phyloP scores from a whole-genome alignment of 2,797 vertebrate genomes.

The Danio albolineatus region DNA sequence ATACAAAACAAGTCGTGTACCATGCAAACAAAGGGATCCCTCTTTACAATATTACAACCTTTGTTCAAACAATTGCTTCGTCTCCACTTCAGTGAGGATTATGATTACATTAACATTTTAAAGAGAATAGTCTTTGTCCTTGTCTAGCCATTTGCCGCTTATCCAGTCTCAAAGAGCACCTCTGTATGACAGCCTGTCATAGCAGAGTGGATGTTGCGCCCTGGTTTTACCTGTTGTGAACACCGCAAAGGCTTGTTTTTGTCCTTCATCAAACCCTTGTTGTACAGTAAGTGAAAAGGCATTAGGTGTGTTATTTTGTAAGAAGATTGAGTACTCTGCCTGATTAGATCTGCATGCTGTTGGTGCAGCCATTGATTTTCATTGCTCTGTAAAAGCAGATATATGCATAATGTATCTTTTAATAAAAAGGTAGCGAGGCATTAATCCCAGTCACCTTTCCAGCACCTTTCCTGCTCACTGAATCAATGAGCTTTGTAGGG shows the following conservation, averaged over 20 bases:
- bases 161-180: conserved; percentile 6
- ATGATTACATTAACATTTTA: conserved; percentile 41
- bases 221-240: background rate
- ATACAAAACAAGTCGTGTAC: background rate
- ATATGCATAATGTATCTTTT: conserved; percentile 65
- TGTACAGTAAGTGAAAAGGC: conserved; percentile 15
- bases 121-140: conserved; percentile 40
- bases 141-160: background rate
- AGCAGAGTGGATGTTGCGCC: conserved; percentile 10
- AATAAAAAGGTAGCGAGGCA: conserved; percentile 65
- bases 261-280: conserved; percentile 2
- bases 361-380: conserved; percentile 66
- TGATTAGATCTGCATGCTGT: conserved; percentile 64
- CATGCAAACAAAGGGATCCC: conserved; percentile 19
- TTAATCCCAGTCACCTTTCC: conserved; percentile 34
- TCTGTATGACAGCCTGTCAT: background rate
- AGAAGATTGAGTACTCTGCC: conserved; percentile 30
- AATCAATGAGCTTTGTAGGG: conserved; percentile 25
- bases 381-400: conserved; percentile 61
- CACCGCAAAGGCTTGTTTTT: background rate
- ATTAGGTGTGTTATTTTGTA: conserved; percentile 17
- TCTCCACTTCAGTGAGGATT: conserved; percentile 22
- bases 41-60: conserved; percentile 15
- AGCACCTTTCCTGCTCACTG: background rate
- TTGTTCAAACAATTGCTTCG: conserved; percentile 15